Conservation (phyloP, 1,140 invertebrate species). For the Camponotus vicinus region DNA sequence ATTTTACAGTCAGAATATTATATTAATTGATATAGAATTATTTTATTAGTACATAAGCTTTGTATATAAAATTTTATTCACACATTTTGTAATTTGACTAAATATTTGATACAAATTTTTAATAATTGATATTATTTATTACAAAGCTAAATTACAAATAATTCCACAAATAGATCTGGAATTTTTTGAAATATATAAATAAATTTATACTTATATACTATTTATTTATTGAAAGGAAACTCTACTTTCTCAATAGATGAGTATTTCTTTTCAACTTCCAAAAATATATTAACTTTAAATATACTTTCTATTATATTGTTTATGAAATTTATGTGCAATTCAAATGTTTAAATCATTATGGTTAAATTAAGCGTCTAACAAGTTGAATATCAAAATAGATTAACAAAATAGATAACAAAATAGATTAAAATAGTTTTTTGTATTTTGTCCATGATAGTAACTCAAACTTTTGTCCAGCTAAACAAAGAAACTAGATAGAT, state of each 20-base stretch:
- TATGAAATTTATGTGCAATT: not conserved
- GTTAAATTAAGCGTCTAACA: not conserved
- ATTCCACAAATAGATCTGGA: conserved; percentile 17
- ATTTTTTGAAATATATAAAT: conserved; percentile 48
- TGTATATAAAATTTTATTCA: conserved; percentile 34
- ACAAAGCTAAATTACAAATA: conserved; percentile 8
- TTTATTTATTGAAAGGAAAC: not conserved
- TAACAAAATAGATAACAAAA: too few relatives aligned
- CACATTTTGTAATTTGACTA: conserved; percentile 39
- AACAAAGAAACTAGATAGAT: not conserved
- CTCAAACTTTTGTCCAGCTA: not conserved
- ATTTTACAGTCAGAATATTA: conserved; percentile 40
- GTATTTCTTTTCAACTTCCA: not conserved
- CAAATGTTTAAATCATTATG: not conserved
- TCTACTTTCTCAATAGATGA: conserved; percentile 12
- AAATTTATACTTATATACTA: conserved; percentile 42
- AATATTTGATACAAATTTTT: conserved; percentile 40
- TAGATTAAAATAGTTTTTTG: not conserved
- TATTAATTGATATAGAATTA: conserved; percentile 37
- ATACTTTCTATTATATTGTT: not conserved
- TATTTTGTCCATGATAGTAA: not conserved
- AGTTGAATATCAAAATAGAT: not conserved
- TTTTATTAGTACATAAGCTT: conserved; percentile 40
- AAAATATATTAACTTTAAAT: not conserved
- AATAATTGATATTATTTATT: conserved; percentile 57